phyloP scores from a whole-genome alignment of 2,888 invertebrate genomes.

The Noctua janthe region DNA sequence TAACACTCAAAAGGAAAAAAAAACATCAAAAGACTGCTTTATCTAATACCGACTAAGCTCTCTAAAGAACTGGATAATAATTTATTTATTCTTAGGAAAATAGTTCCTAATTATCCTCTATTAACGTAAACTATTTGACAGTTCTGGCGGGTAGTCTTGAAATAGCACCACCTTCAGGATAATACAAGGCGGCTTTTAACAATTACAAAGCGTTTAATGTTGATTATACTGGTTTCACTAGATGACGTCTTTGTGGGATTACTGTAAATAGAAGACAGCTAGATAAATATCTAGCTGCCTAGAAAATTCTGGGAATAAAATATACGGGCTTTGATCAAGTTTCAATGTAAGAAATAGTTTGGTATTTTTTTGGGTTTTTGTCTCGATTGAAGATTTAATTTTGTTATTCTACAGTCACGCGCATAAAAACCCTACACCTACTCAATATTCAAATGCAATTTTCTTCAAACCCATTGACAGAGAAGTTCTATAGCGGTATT shows the following conservation, averaged over 20 bases:
- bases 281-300: not conserved
- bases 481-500: too few species aligned
- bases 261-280: not conserved
- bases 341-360: constrained; percentile 1
- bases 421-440: not conserved
- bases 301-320: not conserved
- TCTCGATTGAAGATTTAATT: not conserved
- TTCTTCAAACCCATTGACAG: not conserved
- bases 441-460: too few species aligned
- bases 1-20: constrained; percentile 4
- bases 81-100: constrained; percentile 11
- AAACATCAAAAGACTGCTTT: constrained; percentile 25
- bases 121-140: constrained; percentile 25
- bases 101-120: constrained; percentile 6
- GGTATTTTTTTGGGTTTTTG: not conserved
- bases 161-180: constrained; percentile 30
- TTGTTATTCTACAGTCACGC: not conserved
- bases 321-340: constrained; percentile 8
- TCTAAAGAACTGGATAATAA: constrained; percentile 2
- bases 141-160: constrained; percentile 14
- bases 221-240: constrained; percentile 24
- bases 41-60: constrained; percentile 12
- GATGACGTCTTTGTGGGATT: constrained; percentile 30
- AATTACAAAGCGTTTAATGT: constrained; percentile 28
- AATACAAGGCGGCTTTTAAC: constrained; percentile 20